Evolutionary conservation across 64 coral and sea anemone genomes (phyloP), one percentile per base, ranked within the genome.

Genomic region (Stichodactyla helianthus): DNA sequence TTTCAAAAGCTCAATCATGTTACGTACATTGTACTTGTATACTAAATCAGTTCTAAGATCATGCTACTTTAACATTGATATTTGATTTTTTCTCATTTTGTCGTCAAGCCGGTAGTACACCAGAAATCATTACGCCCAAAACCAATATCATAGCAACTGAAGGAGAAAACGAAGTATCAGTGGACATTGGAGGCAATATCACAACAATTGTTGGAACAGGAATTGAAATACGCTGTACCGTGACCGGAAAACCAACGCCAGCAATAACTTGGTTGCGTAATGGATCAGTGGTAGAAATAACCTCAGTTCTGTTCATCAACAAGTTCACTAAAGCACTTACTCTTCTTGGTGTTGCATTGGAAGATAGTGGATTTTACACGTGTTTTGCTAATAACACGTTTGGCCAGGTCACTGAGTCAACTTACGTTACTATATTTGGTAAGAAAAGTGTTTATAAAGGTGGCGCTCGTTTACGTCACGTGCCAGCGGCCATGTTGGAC

Each of bases 301-400:
- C 53, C 9, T 35, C 61, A 76, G 63, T 77, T 51, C 51, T 57
- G 52, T 84, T 55, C 7, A 25, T 57, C 5, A 59, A 84, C 77
- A 70, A 35, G 50, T 50, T 79, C 59, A 92, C 79, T 44, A 79
- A 84, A 12, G 87, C 68, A 82, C 61, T 93, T 27, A 83, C 54
- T 13, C 68, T 87, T 50, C 79, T 79, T 83, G 91, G 87, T 20
- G 91, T 95, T 19, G 90, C 67, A 7, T 18, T 89, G 28, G 59
- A 79, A n/a, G 91, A 95, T 35, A 65, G 44, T 56, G 94, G 94
- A 10, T 85, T 62, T 51, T 95, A 95, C 68, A 93, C 94, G 12
- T 95, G 94, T 20, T 77, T 84, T 22, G 94, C 94, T 19, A 92
- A 89, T 20, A 95, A 95, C 56, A 53, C 91, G 0, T 93, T 89